These are phyloP conservation scores for Drosophila azteca DNA, from an alignment of 1,140 invertebrate genomes.

Conservation along the genomic window DNA sequence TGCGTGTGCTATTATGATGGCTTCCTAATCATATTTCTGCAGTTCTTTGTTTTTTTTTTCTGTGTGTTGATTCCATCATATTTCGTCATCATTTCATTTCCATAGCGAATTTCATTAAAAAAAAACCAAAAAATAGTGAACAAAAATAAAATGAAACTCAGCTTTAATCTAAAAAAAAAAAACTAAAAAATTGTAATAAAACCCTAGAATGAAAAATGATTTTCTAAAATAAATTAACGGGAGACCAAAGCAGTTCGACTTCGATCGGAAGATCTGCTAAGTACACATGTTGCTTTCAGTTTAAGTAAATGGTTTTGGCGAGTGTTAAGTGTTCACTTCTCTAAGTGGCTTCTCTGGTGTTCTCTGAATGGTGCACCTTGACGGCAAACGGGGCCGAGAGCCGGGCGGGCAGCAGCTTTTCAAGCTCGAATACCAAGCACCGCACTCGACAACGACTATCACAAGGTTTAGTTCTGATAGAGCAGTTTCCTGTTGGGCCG, in stretches of 20 bases:
- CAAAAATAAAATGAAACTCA: background rate
- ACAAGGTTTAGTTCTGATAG: conserved; percentile 39
- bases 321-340: conserved; percentile 43
- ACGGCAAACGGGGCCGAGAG: conserved; percentile 61
- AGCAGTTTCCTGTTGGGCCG: background rate
- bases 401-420: conserved; percentile 72
- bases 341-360: conserved; percentile 8
- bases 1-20: background rate
- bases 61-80: conserved; percentile 41
- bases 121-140: conserved; percentile 9
- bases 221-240: conserved; percentile 42
- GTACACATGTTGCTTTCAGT: conserved; percentile 41
- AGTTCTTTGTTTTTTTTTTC: conserved; percentile 26
- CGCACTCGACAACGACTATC: conserved; percentile 60
- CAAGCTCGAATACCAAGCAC: conserved; percentile 67
- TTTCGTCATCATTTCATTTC: conserved; percentile 11
- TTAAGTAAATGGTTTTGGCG: conserved; percentile 55
- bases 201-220: conserved; percentile 34
- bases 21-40: conserved; percentile 23
- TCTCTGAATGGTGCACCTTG: conserved; percentile 46
- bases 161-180: conserved; percentile 36
- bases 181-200: background rate
- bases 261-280: conserved; percentile 37
- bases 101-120: conserved; percentile 48
- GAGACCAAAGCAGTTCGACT: conserved; percentile 27